These are phyloP conservation scores for Drosophila meridiana DNA, from an alignment of 2,888 invertebrate species.

Conservation along the genomic window DNA sequence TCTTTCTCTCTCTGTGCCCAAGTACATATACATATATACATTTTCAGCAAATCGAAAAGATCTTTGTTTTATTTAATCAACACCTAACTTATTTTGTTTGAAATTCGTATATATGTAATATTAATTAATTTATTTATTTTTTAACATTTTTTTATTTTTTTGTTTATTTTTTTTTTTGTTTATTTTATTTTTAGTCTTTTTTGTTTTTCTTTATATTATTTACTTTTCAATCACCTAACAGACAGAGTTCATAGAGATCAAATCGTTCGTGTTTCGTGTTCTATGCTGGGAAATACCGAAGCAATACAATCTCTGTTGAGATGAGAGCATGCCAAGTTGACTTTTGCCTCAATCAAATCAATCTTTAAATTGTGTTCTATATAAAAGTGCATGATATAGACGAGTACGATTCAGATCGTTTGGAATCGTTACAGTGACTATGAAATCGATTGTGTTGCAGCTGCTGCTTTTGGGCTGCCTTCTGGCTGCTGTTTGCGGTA, in stretches of 20 bases:
- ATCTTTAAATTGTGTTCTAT: conserved; percentile 13
- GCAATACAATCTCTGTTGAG: neutral
- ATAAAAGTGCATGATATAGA: conserved; percentile 29
- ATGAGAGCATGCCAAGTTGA: neutral
- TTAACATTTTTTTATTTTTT: neutral
- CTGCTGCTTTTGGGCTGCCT: conserved; percentile 39
- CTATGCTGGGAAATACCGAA: conserved; percentile 14
- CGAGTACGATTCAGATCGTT: conserved; percentile 17
- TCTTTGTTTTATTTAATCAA: neutral
- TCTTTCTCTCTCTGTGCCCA: no score
- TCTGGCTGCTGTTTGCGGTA: conserved; percentile 42
- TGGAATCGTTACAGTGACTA: conserved; percentile 32
- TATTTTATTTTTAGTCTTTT: neutral
- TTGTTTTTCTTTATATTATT: neutral
- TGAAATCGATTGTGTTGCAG: conserved; percentile 38
- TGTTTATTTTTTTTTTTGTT: neutral
- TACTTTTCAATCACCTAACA: neutral
- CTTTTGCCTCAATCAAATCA: neutral
- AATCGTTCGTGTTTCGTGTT: neutral
- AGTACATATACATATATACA: neutral
- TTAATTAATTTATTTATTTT: neutral
- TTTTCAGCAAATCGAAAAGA: neutral
- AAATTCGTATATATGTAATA: no score
- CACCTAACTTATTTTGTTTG: neutral
- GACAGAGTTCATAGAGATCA: conserved; percentile 1